Base-by-base conservation (phyloP, 2,888 invertebrate species). In the Athalia circularis region DNA sequence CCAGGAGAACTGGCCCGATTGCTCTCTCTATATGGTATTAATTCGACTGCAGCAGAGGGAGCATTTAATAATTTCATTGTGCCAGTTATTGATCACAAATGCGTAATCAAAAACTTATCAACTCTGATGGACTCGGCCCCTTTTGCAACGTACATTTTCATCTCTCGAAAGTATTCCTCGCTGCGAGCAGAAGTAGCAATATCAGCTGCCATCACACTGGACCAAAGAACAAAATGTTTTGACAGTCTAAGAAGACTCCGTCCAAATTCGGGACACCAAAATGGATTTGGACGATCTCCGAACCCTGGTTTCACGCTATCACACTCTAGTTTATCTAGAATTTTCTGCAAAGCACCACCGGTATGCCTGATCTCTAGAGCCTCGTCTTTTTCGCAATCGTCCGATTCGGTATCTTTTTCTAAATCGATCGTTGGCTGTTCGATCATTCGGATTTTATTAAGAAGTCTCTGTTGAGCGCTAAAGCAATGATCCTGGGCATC, bases 171-270 rank as follows among this genome's bases (percentile, higher is more conserved):
- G 54, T 77, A 77, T 47, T 75, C 79, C 47, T 79, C 79, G 15
- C 80, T 80, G 48, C 74, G 64, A n/a, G 77, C 47, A 54, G 79
- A 80, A 45, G 74, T 79, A 29, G 68, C 77, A 43, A 65, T 52
- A 67, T 80, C 65, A 29, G 48, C 50, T 13, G 57, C n/a, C 68
- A 77, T 47, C n/a, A 79, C 48, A 5, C 50, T 29, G 7, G 77
- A 64, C 77, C 77, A 77, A 47, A 79, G 75, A 9, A 68, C 13
- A 29, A 77, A 80, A 45, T 75, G 64, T 43, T 68, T 75, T 7
- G 43, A 62, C 54, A 80, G 57, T 65, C 79, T 74, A 8, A 77
- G 48, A 11, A 80, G 52, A 75, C 65, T 77, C 6, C 3, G 15
- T 8, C 67, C 59, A 13, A 80, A 77, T 54, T 54, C 57, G 8